phyloP scores from a whole-genome alignment of 2,888 invertebrate genomes.

The Tupiocoris notatus region DNA sequence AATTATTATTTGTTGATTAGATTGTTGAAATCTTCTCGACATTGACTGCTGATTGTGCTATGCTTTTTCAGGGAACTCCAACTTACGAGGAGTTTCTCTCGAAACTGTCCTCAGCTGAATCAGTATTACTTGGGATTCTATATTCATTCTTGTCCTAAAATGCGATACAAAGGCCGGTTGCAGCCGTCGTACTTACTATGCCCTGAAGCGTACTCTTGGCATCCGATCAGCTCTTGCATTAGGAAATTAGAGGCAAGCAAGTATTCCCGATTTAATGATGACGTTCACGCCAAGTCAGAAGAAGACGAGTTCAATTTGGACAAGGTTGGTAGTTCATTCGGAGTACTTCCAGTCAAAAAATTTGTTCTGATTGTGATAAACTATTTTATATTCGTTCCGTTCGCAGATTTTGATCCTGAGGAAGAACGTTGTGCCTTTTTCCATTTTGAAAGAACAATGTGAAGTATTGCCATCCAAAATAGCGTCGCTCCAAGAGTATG shows the following conservation, averaged over 20 bases:
- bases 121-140: constrained; percentile 99
- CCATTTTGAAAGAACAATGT: constrained; percentile 53
- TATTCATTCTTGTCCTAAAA: constrained; percentile 93
- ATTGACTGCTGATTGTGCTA: too few relatives aligned
- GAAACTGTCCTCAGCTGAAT: constrained; percentile 63
- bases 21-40: too few relatives aligned
- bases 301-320: constrained; percentile 63
- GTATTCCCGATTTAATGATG: constrained; percentile 70
- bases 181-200: constrained; percentile 84
- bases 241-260: constrained; percentile 69
- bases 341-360: too few relatives aligned
- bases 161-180: constrained; percentile 94
- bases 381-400: background rate
- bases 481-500: constrained; percentile 62
- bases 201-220: constrained; percentile 89
- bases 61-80: constrained; percentile 74
- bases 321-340: too few relatives aligned
- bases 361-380: too few relatives aligned
- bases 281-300: constrained; percentile 55
- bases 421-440: constrained; percentile 61
- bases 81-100: constrained; percentile 69
- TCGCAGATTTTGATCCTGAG: constrained; percentile 64
- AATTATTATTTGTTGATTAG: too few relatives aligned
- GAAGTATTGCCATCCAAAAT: constrained; percentile 49
- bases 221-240: constrained; percentile 67